phyloP scores from a whole-genome alignment of 1,140 invertebrate species.

The Elymnias hypermnestra region DNA sequence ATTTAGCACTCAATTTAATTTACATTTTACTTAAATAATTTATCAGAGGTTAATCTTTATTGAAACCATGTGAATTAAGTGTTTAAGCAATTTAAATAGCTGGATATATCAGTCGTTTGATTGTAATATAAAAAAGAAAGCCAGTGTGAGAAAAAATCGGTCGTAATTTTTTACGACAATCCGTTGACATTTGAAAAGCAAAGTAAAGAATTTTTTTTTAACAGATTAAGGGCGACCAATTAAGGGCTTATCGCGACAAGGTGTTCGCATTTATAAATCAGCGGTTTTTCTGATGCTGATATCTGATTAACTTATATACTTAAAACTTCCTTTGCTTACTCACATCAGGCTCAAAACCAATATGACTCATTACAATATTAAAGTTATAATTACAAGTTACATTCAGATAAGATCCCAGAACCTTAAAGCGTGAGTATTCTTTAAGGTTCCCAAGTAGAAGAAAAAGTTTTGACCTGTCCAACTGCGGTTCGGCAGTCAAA shows the following conservation, averaged over 20 bases:
- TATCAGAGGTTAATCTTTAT: neutral
- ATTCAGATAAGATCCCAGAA: too few relatives aligned
- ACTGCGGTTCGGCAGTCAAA: too few relatives aligned
- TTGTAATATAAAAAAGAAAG: slow-evolving; percentile 9
- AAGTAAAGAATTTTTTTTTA: slow-evolving; percentile 15
- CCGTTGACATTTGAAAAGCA: slow-evolving; percentile 27
- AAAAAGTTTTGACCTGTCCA: too few relatives aligned
- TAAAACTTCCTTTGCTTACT: too few relatives aligned
- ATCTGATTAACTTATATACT: neutral
- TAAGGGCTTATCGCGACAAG: slow-evolving; percentile 17
- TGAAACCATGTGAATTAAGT: neutral
- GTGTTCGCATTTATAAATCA: slow-evolving; percentile 13
- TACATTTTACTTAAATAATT: too few relatives aligned
- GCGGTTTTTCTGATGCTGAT: too few relatives aligned
- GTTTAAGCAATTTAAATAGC: neutral
- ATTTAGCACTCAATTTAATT: too few relatives aligned
- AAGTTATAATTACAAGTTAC: too few relatives aligned
- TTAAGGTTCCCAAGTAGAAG: too few relatives aligned
- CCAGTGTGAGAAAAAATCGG: slow-evolving; percentile 2
- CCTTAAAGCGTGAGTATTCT: too few relatives aligned
- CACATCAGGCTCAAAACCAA: too few relatives aligned
- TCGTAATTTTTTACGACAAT: slow-evolving; percentile 28
- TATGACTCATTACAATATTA: too few relatives aligned
- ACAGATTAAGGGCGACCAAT: slow-evolving; percentile 24
- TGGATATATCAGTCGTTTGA: neutral